Evolutionary conservation across 2,113 vertebrate genomes (phyloP), one percentile per base, ranked within the genome.

Genomic region (Benitochromis conjunctus): DNA sequence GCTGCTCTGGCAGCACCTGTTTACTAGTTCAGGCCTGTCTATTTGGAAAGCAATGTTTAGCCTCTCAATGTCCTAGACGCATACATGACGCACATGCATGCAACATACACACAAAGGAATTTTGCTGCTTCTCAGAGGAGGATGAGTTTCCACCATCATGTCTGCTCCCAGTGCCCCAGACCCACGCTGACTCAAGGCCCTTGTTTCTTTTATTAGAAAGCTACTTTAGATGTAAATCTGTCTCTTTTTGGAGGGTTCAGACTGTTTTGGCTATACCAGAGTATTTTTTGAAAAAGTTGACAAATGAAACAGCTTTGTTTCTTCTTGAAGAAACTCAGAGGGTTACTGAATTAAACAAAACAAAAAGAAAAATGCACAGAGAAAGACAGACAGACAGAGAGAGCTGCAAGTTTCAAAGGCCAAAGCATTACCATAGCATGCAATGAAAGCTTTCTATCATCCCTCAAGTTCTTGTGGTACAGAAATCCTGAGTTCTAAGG

Each of bases 1-100:
- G 92, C 94, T 94, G 94, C 93, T 96, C 94, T 86, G 91, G 92
- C 96, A 95, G 95, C 97, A 97, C 97, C 97, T 97, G 97, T 97
- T 97, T 96, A 95, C 96, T 87, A 96, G 97, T 97, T 94, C 94
- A 91, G 97, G 94, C 97, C 96, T 95, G 96, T 94, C 96, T 94
- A 95, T 94, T 95, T 79, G 78, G 79, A 93, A 90, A 86, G 84
- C 87, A 60, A 38, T 24, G 78, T 87, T 90, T 84, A 88, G 90
- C 86, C 86, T 86, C 89, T 92, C 88, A 78, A 18, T 90, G 90
- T 93, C 92, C 91, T 14, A 69, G 74, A 79, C 69, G 85, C 89
- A 84, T 87, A 89, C 86, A 77, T 93, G 91, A 95, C 88, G 38
- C 83, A 84, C 88, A 74, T 62, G 69, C 82, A 82, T 87, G 88